Percentiles rank a stretch among this genome's conserved stretches.
These are phyloP conservation scores for Synergus umbraculus DNA, from an alignment of 2,888 invertebrate genomes.

Conservation along the genomic window DNA sequence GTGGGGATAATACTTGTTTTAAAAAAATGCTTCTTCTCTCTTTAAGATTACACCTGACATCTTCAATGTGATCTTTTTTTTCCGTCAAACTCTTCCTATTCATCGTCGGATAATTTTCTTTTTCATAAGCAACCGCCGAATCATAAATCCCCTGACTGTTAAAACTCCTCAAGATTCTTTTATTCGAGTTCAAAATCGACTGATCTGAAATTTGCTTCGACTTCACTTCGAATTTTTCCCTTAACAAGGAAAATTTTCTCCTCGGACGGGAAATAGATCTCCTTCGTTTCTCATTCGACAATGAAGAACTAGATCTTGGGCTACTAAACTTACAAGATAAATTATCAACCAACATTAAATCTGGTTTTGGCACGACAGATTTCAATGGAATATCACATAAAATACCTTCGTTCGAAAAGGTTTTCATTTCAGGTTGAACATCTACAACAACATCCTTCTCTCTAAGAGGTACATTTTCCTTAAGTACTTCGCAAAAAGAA, in stretches of 20 bases:
- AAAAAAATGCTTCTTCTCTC: conserved; percentile 80
- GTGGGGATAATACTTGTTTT: conserved; percentile 81
- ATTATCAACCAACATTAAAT: conserved; percentile 16
- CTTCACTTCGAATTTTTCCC: conserved; percentile 81
- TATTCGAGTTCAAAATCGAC: conserved; percentile 48
- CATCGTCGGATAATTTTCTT: conserved; percentile 68
- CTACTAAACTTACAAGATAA: neutral
- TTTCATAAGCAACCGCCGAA: conserved; percentile 59
- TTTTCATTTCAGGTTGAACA: neutral
- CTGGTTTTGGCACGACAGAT: conserved; percentile 21
- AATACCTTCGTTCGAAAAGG: conserved; percentile 21
- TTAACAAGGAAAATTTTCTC: conserved; percentile 81
- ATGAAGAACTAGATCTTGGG: conserved; percentile 4
- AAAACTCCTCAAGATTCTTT: conserved; percentile 57
- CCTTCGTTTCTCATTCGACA: conserved; percentile 53
- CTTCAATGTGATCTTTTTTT: conserved; percentile 55
- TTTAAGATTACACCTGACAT: conserved; percentile 72
- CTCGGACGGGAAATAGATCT: conserved; percentile 76
- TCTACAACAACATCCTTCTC: neutral
- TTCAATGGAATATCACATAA: conserved; percentile 43
- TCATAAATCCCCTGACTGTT: conserved; percentile 57
- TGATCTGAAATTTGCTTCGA: conserved; percentile 57
- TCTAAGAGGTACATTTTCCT: conserved; percentile 8
- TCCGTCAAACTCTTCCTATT: conserved; percentile 55
- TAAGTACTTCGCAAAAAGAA: conserved; percentile 16